Evolutionary conservation across 2,797 vertebrate species (phyloP), one percentile per base, ranked within the genome.

Genomic region (Leptodactylus fallax): DNA sequence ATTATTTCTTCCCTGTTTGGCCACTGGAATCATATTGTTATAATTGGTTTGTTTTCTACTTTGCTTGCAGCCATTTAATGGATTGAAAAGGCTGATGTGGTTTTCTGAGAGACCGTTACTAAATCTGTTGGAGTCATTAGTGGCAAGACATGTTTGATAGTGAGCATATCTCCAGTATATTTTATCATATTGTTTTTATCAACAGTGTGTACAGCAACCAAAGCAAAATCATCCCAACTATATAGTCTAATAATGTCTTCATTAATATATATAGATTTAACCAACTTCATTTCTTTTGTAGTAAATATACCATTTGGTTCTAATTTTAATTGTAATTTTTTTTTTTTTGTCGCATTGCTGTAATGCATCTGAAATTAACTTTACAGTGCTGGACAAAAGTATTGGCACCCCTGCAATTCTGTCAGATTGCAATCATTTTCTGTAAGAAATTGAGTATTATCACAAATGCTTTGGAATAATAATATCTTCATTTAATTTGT

Each of bases 61-160:
- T 85, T 77, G 56, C 69, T 63, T 76, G 58, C 56, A 47, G 23
- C 56, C 14, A 76, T 85, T 51, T 85, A 85, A 85, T 76, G 71
- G 71, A 49, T 49, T 77, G 21, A 47, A 76, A 84, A 84, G 58
- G 56, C 69, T 23, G 13, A 47, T 85, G 83, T 77, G 83, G 83
- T 85, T 85, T 85, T 36, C 25, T 76, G 16, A 76, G 36, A 49
- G 56, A 23, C 21, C 61, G 72, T 51, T 51, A 27, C 83, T 76
- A 76, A 85, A 85, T 85, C 55, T 23, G 55, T 85, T 85, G 71
- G 63, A 85, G 83, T 61, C 36, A 85, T 61, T 76, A 76, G 56
- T 77, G 71, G 65, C 27, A 84, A 58, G 53, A 23, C 82, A 47
- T 58, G 19, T 80, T 55, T 25, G 45, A 82, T 45, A 27, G 27